These are phyloP conservation scores for Brachypodius melanocephalos DNA, from an alignment of 2,113 vertebrate species.

Conservation along the genomic window DNA sequence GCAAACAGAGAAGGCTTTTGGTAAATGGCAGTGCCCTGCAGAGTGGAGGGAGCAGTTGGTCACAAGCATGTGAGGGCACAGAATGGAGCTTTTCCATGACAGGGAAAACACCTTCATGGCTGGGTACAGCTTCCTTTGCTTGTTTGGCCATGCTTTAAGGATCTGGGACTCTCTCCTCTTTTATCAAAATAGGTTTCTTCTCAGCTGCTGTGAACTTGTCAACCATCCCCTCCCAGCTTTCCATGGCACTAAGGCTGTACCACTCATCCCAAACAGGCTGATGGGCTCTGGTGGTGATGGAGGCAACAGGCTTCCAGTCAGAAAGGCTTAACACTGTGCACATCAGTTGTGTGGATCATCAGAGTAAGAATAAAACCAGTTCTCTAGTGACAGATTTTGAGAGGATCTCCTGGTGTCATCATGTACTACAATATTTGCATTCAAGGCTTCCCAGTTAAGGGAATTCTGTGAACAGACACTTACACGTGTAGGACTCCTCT, in stretches of 20 bases:
- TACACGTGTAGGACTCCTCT: neutral
- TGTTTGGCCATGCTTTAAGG: neutral
- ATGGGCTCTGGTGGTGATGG: neutral
- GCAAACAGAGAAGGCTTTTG: slow-evolving; percentile 72
- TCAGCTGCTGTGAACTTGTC: neutral
- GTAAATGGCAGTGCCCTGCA: slow-evolving; percentile 70
- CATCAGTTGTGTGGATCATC: neutral
- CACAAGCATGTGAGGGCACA: slow-evolving; percentile 55
- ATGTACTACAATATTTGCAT: neutral
- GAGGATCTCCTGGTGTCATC: neutral
- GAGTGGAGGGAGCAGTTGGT: slow-evolving; percentile 56
- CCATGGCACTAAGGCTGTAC: rapidly evolving
- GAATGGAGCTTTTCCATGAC: neutral
- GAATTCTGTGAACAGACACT: neutral
- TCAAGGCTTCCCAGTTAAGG: neutral
- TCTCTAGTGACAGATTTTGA: neutral
- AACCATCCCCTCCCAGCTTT: neutral
- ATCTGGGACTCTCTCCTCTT: neutral
- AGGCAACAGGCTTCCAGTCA: neutral
- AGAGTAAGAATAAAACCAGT: neutral
- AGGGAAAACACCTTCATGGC: neutral
- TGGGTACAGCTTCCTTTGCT: neutral
- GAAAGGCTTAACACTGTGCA: neutral
- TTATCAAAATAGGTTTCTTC: neutral
- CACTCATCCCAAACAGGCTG: neutral